A percentile compares a stretch with the other conserved stretches of the same genome.
These are phyloP conservation scores for Oceanodroma tethys DNA, from an alignment of 2,113 vertebrate genomes.

Conservation along the genomic window DNA sequence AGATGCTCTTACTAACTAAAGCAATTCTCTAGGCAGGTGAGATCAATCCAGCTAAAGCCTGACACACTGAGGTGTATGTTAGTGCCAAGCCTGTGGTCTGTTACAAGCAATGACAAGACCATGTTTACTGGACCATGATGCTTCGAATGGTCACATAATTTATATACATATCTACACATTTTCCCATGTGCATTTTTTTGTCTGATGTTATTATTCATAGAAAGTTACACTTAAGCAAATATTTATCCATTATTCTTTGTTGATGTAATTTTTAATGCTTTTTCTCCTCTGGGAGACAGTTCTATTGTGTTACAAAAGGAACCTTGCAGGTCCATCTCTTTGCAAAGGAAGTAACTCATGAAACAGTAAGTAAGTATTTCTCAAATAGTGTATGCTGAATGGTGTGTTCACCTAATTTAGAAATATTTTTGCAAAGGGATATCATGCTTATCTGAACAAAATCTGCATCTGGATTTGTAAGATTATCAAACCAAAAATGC, in stretches of 20 bases:
- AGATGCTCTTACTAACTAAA: background rate
- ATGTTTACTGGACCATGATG: background rate
- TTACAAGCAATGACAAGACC: background rate
- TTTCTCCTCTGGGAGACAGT: background rate
- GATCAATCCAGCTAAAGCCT: background rate
- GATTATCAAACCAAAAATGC: accelerated
- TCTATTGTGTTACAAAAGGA: accelerated
- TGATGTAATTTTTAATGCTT: background rate
- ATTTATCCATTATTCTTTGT: background rate
- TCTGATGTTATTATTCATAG: background rate
- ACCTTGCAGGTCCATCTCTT: accelerated
- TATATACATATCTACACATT: accelerated
- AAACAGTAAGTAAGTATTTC: background rate
- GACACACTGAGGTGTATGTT: accelerated
- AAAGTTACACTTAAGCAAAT: background rate
- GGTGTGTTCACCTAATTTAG: background rate
- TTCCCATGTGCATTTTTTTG: background rate
- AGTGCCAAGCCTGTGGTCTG: accelerated
- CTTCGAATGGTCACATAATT: background rate
- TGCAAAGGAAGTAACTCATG: background rate
- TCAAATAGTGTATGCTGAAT: background rate
- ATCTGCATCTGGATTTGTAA: background rate
- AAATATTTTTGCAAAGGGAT: background rate
- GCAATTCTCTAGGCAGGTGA: background rate
- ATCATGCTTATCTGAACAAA: background rate